Evolutionary conservation across 2,113 vertebrate genomes (phyloP), one percentile per base, ranked within the genome.

Genomic region (Xyrauchen texanus): DNA sequence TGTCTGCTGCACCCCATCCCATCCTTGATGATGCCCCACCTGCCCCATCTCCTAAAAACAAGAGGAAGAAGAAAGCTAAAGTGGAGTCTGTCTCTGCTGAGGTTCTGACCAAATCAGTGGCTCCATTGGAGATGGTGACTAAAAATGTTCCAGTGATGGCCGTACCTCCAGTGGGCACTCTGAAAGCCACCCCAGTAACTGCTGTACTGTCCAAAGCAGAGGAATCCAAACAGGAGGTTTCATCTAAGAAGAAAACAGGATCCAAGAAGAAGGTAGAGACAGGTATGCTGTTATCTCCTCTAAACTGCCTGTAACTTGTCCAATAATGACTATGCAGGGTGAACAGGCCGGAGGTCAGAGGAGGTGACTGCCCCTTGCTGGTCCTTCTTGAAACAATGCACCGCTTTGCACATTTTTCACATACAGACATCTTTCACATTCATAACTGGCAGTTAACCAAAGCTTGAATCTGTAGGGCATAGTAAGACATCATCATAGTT

Each of bases 51-150:
- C 94, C 94, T 12, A 95, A 94, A 80, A 64, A 78, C 13, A 83
- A 82, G 47, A 95, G 92, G 87, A 96, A 93, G 77, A 96, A 93
- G 86, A 96, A 95, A 83, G 91, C 90, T 46, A 96, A 96, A 76
- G 93, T 93, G 13, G 94, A 95, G 68, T 91, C 92, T 71, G 91
- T 91, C 71, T 79, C 75, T 16, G 51, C 62, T 67, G 85, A 84
- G 63, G 11, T 11, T 62, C 13, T 57, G 62, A 10, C 65, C 7
- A 77, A 78, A 72, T 21, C 66, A 15, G 78, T 80, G n/a, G 81
- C 61, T 21, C 91, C 90, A 0, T 90, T 94, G 64, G 91, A 91
- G 0, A 91, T 91, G 0, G 92, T 92, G 42, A 65, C 68, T 53
- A 96, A 10, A 93, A 90, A 15, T 61, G 92, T 96, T 76, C 94